Evolutionary conservation across 1,140 invertebrate species (phyloP), one percentile per base, ranked within the genome.

Genomic region (Dolichoris vasculosae): DNA sequence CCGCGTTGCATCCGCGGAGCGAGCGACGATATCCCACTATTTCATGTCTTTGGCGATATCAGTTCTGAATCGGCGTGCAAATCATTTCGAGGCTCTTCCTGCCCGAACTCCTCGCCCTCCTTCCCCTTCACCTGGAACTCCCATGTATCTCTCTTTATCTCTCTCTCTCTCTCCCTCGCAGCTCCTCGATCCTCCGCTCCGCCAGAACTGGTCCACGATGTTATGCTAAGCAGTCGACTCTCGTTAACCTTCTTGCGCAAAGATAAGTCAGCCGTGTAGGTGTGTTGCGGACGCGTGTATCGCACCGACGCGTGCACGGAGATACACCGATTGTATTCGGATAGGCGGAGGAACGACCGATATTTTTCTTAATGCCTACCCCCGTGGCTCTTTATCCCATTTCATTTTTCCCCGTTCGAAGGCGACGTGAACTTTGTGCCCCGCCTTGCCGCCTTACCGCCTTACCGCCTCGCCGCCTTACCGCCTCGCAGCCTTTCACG

Each of bases 31-130:
- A 89, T 73, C 88, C 88, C 87, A 86, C 84, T 90, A 90, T 89
- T 91, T 90, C 89, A 89, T 87, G 87, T 90, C 86, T 86, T 87
- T 86, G 89, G 86, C 88, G 85, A 87, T 89, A 90, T 91, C 89
- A 87, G 88, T 84, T 79, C 82, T 78, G 87, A 80, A 90, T 89
- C 87, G 88, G 64, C 81, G 87, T 76, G 86, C 84, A 86, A 89
- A 88, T 89, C 87, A 90, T 89, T 88, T 64, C 86, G 69, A 64
- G 79, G 43, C 84, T 86, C 87, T 87, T 87, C 85, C 75, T 71
- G 38, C 30, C 40, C n/a, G 9, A 32, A 8, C 48, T 46, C 13
- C 32, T 13, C 7, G 6, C 30, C 13, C 23, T n/a, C 2, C 32
- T 8, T 15, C 0, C 80, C 82, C 40, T 87, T 59, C 63, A 2